These are phyloP conservation scores for Coccyzus lansbergi DNA, from an alignment of 2,797 vertebrate species.

Conservation along the genomic window DNA sequence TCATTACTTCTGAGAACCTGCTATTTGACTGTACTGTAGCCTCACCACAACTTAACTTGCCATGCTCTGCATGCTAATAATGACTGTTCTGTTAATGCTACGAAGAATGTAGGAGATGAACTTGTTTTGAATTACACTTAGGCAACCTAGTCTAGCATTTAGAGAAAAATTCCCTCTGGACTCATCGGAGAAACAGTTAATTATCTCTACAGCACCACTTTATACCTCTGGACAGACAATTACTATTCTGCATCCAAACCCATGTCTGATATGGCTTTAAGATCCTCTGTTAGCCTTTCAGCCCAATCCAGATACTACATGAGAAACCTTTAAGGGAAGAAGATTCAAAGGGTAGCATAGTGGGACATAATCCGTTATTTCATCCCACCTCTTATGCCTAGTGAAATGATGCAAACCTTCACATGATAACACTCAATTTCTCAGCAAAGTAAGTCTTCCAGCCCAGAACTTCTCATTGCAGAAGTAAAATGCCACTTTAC, in stretches of 20 bases:
- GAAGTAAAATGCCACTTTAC: background rate
- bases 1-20: constrained; percentile 20
- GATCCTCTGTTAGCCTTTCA: background rate
- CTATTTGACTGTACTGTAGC: constrained; percentile 23
- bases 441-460: background rate
- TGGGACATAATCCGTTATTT: background rate
- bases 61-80: background rate
- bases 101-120: background rate
- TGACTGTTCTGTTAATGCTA: background rate
- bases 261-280: background rate
- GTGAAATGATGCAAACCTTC: background rate
- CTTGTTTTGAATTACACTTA: background rate
- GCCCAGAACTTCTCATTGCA: background rate
- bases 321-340: background rate
- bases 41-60: background rate
- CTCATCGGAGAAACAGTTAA: background rate
- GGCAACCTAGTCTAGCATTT: background rate
- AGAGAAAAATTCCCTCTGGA: background rate
- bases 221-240: background rate
- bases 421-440: background rate
- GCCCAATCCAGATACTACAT: background rate
- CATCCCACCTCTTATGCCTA: background rate
- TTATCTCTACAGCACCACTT: background rate
- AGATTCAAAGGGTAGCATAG: background rate
- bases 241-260: background rate